Base-by-base conservation (phyloP, 2,888 invertebrate genomes). In the Rambutsinella grinnellia region DNA sequence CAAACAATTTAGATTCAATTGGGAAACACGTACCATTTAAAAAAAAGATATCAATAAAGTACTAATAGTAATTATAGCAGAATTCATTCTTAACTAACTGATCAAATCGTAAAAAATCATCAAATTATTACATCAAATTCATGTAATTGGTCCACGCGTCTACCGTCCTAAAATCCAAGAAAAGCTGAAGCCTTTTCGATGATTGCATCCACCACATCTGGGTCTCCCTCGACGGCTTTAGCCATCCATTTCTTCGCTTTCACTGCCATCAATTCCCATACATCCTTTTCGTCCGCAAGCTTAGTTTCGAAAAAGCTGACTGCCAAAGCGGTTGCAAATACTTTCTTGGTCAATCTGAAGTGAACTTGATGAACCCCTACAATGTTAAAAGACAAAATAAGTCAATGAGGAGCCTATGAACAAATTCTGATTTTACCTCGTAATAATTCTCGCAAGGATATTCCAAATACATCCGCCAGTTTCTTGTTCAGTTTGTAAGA, bases 231-330 rank as follows among this genome's bases (percentile, higher is more conserved):
- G 6, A 10, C 8, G 6, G 19, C 28, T n/a, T 65, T 77, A 6
- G 27, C 44, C 10, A 84, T 46, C 84, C 84, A 84, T 36, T 81
- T 81, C 49, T 57, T 61, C 0, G 81, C 81, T 62, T 84, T 84
- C 24, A 21, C 51, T 5, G 74, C 81, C 6, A 83, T 69, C 47
- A 84, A 51, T 21, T 81, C 81, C 84, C 84, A 84, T 8, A 75
- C 63, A 23, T 82, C 80, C 61, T 81, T 76, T 10, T 65, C 56
- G 1, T 49, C 76, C 2, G 49, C 8, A 19, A 83, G 54, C 27
- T 77, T 81, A 5, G 65, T 65, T n/a, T 19, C 8, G 47, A 84
- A 76, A 53, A 56, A 82, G 1, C 75, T 66, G 19, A 84, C 13
- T 5, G 82, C 82, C 3, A 84, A 26, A 10, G 79, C 77, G 0